Evolutionary conservation across 2,888 invertebrate genomes (phyloP), one percentile per base, ranked within the genome.

Genomic region (Ptilodon capucinus): DNA sequence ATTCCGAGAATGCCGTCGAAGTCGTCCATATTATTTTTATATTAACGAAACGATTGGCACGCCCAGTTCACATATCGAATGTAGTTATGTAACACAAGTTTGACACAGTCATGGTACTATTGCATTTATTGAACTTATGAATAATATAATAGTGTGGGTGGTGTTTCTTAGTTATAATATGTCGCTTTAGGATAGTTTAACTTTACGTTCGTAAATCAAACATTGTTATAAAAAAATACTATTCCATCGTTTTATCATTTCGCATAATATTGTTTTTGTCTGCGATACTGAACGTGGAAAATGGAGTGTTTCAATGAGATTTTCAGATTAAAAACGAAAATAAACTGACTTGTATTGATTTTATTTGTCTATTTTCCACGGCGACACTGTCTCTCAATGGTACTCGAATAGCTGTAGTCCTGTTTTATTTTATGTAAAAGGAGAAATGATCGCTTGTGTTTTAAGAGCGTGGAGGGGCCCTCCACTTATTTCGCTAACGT

Each of bases 301-400:
- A 82, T 80, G 77, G 75, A 80, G 54, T 74, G 67, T 58, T 9
- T 25, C 40, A 65, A 65, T 77, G 63, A 66, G 64, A 66, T 71
- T 60, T 63, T 64, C 60, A 64, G 57, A 60, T 64, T 66, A 55
- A 71, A 64, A n/a, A n/a, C n/a, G n/a, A n/a, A 81, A 79, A 82
- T 83, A 82, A 78, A 67, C 58, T 75, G 71, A 69, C 66, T 68
- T 71, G 61, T 67, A 70, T 70, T 72, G 59, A 77, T 70, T 74
- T 74, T 77, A 79, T 72, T 81, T 81, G 84, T 86, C 73, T 84
- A 76, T 86, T 86, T 85, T 81, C 88, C 84, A 86, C 83, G 80
- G 63, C 61, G 45, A 42, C 42, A 44, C 48, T 48, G 44, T 58
- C 52, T 51, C 54, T 55, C n/a, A 48, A 41, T 54, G 54, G 50